Percentiles rank a stretch among this genome's conserved stretches.
Conservation (phyloP, 30 jellyfish, hydroid and myxozoan genomes). For the Chrysaora quinquecirrha region DNA sequence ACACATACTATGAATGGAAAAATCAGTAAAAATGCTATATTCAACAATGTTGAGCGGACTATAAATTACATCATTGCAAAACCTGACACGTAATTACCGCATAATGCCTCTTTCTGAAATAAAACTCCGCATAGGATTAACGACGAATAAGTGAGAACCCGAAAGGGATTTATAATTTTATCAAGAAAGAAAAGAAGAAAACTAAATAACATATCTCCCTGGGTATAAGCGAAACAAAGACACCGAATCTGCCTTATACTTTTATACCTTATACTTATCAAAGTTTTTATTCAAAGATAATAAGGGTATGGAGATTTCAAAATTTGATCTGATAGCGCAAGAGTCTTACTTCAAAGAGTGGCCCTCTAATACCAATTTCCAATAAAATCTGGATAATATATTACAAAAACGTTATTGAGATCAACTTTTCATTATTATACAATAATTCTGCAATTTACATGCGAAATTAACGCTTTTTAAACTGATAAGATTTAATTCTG, state of each 20-base stretch:
- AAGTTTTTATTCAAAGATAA: too few relatives aligned
- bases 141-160: not conserved
- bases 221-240: too few relatives aligned
- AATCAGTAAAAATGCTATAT: conserved; percentile 15
- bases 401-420: conserved; percentile 59
- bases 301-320: too few relatives aligned
- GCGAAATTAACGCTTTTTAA: conserved; percentile 14
- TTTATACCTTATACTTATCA: too few relatives aligned
- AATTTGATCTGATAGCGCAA: too few relatives aligned
- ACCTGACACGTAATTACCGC: conserved; percentile 42
- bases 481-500: conserved; percentile 2
- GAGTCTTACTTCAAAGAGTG: too few relatives aligned
- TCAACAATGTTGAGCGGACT: conserved; percentile 23
- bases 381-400: conserved; percentile 67
- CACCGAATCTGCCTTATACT: too few relatives aligned
- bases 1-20: conserved; percentile 38
- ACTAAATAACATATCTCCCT: too few relatives aligned
- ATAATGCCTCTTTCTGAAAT: not conserved
- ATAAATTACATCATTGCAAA: conserved; percentile 51
- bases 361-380: conserved; percentile 46
- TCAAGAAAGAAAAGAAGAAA: too few relatives aligned
- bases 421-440: conserved; percentile 53
- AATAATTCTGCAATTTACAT: conserved; percentile 63
- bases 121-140: not conserved
- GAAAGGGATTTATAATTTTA: not conserved